A percentile compares a stretch with the other conserved stretches of the same genome.
Evolutionary conservation across 2,113 vertebrate species (phyloP).

Genomic region (Gadus chalcogrammus): DNA sequence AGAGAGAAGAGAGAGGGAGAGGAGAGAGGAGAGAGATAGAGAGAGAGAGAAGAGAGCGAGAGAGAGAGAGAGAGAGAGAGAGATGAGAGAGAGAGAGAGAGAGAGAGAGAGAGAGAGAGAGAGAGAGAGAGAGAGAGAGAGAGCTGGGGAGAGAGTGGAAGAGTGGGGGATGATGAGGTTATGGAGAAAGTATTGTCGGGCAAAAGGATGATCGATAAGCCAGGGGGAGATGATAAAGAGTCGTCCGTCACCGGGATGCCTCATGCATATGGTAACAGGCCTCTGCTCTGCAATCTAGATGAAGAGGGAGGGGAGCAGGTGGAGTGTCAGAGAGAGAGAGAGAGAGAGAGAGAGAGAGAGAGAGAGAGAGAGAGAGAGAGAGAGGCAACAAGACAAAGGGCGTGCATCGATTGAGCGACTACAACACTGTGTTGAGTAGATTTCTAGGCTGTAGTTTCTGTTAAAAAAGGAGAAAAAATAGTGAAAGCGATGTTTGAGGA

Average conservation of each 20-base stretch:
- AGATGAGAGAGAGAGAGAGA: not conserved
- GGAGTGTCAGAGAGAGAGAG: too few relatives aligned
- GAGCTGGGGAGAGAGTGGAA: not conserved
- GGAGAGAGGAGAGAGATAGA: not conserved
- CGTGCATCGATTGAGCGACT: too few relatives aligned
- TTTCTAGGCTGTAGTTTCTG: too few relatives aligned
- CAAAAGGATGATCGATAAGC: slow-evolving; percentile 40
- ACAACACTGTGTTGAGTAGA: too few relatives aligned
- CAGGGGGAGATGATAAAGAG: slow-evolving; percentile 37
- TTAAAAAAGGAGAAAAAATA: too few relatives aligned
- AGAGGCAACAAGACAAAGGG: not conserved
- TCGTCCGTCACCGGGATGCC: slow-evolving; percentile 17
- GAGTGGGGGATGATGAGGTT: slow-evolving; percentile 10
- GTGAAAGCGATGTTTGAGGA: too few relatives aligned
- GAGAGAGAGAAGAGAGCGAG: too few relatives aligned
- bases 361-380: not conserved
- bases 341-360: not conserved
- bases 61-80: too few relatives aligned
- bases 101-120: slow-evolving; percentile 8
- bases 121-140: not conserved
- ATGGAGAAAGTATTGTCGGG: slow-evolving; percentile 36
- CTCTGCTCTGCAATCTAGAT: slow-evolving; percentile 41
- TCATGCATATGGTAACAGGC: slow-evolving; percentile 50
- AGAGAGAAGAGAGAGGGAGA: too few relatives aligned
- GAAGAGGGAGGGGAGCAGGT: slow-evolving; percentile 18